phyloP scores from a whole-genome alignment of 2,888 invertebrate species.

The Mylabris sibirica region DNA sequence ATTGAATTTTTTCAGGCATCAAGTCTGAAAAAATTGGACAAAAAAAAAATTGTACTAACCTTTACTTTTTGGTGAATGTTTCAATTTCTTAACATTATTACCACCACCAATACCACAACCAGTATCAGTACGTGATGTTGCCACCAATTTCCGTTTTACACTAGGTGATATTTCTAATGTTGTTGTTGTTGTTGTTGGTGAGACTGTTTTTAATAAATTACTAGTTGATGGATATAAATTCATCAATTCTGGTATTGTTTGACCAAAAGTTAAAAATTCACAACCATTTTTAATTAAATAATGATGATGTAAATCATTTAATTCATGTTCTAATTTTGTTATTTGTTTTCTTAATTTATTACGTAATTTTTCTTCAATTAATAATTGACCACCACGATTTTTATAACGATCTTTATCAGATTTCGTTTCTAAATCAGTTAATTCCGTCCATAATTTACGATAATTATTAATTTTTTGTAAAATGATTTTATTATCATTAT shows the following conservation, averaged over 20 bases:
- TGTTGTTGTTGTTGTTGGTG: no score
- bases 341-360: conserved; percentile 75
- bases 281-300: conserved; percentile 63
- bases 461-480: conserved; percentile 48
- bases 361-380: conserved; percentile 88
- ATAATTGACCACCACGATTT: conserved; percentile 85
- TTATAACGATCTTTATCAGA: conserved; percentile 82
- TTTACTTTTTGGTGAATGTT: conserved; percentile 65
- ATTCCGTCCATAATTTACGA: conserved; percentile 70
- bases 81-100: background rate
- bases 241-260: conserved; percentile 67
- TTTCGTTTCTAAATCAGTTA: conserved; percentile 79
- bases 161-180: no score
- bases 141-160: no score
- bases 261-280: conserved; percentile 70
- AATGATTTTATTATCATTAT: conserved; percentile 68
- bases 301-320: conserved; percentile 63
- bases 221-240: no score
- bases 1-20: no score
- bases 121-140: conserved; percentile 55
- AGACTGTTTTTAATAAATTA: no score
- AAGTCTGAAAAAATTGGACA: no score
- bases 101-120: no score
- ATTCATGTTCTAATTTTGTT: conserved; percentile 76
- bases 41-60: background rate